Conservation (phyloP, 2,888 invertebrate genomes). For the Thecocarcelia acutangulata region DNA sequence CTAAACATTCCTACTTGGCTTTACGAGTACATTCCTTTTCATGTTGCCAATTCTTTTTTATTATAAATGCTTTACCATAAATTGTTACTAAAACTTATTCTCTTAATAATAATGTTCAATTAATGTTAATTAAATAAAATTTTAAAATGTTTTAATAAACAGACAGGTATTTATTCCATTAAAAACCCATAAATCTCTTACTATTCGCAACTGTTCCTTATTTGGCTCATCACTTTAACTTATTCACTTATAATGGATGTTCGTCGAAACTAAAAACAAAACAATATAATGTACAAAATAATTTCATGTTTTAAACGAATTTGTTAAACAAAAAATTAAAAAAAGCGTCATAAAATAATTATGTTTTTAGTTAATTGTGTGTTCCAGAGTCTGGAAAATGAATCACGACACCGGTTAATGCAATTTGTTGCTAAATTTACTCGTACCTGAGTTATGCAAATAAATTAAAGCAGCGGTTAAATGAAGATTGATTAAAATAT, state of each 20-base stretch:
- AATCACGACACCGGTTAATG: slow-evolving; percentile 43
- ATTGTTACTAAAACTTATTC: no score
- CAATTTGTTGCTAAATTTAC: slow-evolving; percentile 8
- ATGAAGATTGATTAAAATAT: neutral
- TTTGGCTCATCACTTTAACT: slow-evolving; percentile 26
- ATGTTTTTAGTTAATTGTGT: slow-evolving; percentile 38
- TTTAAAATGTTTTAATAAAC: slow-evolving; percentile 34
- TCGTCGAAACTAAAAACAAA: slow-evolving; percentile 24
- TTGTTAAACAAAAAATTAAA: slow-evolving; percentile 58
- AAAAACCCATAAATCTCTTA: neutral
- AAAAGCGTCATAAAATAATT: slow-evolving; percentile 8
- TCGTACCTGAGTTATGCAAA: neutral
- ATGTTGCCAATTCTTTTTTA: no score
- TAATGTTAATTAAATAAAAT: slow-evolving; percentile 39
- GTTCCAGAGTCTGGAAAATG: slow-evolving; percentile 33
- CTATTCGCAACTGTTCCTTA: neutral
- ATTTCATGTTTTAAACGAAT: slow-evolving; percentile 61
- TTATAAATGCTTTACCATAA: no score
- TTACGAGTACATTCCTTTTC: no score
- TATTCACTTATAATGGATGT: slow-evolving; percentile 19
- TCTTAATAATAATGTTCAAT: slow-evolving; percentile 34
- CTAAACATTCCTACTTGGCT: no score
- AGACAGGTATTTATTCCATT: slow-evolving; percentile 28
- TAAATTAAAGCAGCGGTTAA: neutral
- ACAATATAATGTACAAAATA: slow-evolving; percentile 31